A percentile compares a stretch with the other conserved stretches of the same genome.
phyloP scores from a whole-genome alignment of 2,113 vertebrate genomes.

The Speoplatyrhinus poulsoni region DNA sequence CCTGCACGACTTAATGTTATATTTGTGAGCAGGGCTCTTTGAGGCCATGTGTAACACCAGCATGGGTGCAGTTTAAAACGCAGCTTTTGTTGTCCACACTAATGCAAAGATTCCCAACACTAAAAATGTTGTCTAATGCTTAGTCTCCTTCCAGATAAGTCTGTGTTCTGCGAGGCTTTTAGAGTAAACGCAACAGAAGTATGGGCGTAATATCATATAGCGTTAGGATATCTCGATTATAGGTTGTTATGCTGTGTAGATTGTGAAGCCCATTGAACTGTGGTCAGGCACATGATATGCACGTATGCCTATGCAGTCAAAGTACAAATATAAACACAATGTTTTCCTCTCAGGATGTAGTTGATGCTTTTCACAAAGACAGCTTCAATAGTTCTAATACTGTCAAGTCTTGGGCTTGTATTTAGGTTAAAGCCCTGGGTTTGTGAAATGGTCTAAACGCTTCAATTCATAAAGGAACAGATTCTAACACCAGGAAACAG shows the following conservation, averaged over 20 bases:
- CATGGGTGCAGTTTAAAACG: too few species aligned
- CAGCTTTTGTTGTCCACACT: too few species aligned
- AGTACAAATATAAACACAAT: conserved; percentile 3
- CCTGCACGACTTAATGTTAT: conserved; percentile 14
- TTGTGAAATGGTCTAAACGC: conserved; percentile 41
- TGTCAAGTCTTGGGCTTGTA: conserved; percentile 19
- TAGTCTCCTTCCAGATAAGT: conserved; percentile 18
- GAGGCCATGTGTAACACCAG: too few species aligned
- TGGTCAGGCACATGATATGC: background rate
- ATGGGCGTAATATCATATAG: background rate
- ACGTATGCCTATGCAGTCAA: conserved; percentile 38
- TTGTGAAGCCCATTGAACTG: background rate
- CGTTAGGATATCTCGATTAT: conserved; percentile 21
- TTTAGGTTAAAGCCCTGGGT: background rate
- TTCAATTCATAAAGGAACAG: conserved; percentile 30
- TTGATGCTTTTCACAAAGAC: conserved; percentile 18
- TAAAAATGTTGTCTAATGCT: background rate
- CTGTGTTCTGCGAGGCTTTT: background rate
- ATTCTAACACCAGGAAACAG: conserved; percentile 36
- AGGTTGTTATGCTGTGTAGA: conserved; percentile 8
- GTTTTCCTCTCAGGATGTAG: conserved; percentile 15
- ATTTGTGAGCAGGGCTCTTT: conserved; percentile 19
- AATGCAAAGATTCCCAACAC: too few species aligned
- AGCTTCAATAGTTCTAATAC: conserved; percentile 21
- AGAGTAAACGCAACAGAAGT: background rate